A percentile compares a stretch with the other conserved stretches of the same genome.
Conservation (phyloP, 37 sponge, comb jelly and placozoan genomes). For the Spongia lamella region DNA sequence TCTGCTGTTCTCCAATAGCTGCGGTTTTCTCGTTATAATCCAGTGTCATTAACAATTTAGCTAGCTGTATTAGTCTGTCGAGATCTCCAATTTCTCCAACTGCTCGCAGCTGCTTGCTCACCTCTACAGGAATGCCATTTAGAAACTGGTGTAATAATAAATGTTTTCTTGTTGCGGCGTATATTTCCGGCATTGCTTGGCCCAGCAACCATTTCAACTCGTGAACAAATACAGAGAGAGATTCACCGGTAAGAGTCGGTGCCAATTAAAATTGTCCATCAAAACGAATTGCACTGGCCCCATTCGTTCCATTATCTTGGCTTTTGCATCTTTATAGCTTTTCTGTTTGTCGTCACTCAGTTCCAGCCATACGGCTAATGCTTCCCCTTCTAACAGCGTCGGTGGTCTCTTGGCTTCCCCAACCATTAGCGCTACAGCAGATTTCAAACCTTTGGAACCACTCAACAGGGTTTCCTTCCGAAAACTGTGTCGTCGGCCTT, state of each 20-base stretch:
- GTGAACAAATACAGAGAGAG: conserved; percentile 12
- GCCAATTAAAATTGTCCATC: conserved; percentile 6
- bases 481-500: background rate
- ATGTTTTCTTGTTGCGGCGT: conserved; percentile 1
- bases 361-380: conserved; percentile 9
- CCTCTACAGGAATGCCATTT: background rate
- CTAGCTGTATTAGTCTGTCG: background rate
- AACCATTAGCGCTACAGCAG: conserved; percentile 1
- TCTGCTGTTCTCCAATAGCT: too few relatives aligned
- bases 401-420: background rate
- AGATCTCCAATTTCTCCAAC: conserved; percentile 6
- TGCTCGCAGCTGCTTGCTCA: conserved; percentile 1
- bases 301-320: too few relatives aligned
- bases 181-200: conserved; percentile 15
- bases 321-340: too few relatives aligned
- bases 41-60: background rate
- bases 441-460: conserved; percentile 16
- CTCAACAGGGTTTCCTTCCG: conserved; percentile 4
- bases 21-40: too few relatives aligned
- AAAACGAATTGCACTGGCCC: conserved; percentile 8
- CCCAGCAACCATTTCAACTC: conserved; percentile 1
- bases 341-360: too few relatives aligned
- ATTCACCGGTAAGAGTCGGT: conserved; percentile 6
- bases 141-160: background rate
- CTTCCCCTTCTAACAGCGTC: background rate